Conservation (phyloP, 2,888 invertebrate genomes). For the Eupithecia exiguata region DNA sequence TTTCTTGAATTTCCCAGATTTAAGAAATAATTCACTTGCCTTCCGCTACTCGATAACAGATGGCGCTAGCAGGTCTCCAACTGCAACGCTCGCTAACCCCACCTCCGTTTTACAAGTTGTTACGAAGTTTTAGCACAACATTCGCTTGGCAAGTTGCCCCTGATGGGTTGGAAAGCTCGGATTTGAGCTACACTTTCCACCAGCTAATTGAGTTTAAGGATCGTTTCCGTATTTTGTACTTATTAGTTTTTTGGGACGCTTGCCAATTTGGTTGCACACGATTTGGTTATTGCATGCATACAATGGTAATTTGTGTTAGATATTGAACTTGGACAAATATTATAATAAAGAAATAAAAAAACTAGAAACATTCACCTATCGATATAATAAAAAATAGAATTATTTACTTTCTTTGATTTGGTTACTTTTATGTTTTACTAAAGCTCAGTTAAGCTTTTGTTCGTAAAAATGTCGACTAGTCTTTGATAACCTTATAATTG, state of each 20-base stretch:
- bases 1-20: not conserved
- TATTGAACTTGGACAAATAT: not conserved
- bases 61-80: slow-evolving; percentile 58
- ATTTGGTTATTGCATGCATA: slow-evolving; percentile 17
- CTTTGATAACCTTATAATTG: not conserved
- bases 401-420: not conserved
- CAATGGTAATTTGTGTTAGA: not conserved
- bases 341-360: not conserved
- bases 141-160: slow-evolving; percentile 64
- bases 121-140: slow-evolving; percentile 59
- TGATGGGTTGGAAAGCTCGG: slow-evolving; percentile 58
- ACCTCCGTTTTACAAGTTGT: slow-evolving; percentile 51
- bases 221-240: slow-evolving; percentile 33
- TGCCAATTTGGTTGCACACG: slow-evolving; percentile 24
- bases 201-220: slow-evolving; percentile 58
- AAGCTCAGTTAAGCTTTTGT: not conserved
- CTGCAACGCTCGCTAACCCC: slow-evolving; percentile 20
- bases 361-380: not conserved
- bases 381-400: too few relatives aligned
- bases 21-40: too few relatives aligned
- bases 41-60: slow-evolving; percentile 68
- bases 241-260: slow-evolving; percentile 43
- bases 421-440: not conserved
- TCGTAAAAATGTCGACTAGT: not conserved
- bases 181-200: slow-evolving; percentile 61